Base-by-base conservation (phyloP, 2,888 invertebrate species). In the Hydraecia micacea region DNA sequence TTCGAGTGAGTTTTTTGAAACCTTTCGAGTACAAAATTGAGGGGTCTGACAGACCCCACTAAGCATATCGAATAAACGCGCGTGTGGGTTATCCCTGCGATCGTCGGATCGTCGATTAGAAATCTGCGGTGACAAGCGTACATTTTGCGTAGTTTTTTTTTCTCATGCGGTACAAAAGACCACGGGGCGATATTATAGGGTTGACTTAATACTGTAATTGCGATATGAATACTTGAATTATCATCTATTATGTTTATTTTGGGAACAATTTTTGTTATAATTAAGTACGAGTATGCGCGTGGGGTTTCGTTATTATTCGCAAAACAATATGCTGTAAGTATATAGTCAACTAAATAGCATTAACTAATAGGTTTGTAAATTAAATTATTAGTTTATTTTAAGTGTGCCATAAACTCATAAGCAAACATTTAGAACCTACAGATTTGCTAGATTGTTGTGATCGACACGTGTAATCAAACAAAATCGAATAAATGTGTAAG, bases 91-190 rank as follows among this genome's bases (percentile, higher is more conserved):
- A 72, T 79, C 87, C 81, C 78, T 69, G 71, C 75, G 63, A 77
- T 74, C 86, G 80, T 78, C 79, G 81, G 86, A 83, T 80, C 28
- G 73, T 73, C 79, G 85, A 84, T 87, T 84, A 77, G 85, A 91
- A 92, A 94, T 93, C 93, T 93, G 94, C 89, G 93, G 93, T 93
- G 96, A 95, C 95, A 95, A 91, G 92, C 95, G 91, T 94, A 89
- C 78, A 88, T 84, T 85, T 84, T 85, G 85, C 83, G 83, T 79
- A 72, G 90, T n/a, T 46, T 58, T 90, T 92, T 93, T 87, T 91
- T 93, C 93, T 91, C 93, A 92, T 92, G 84, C 80, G 46, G 66
- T 73, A 80, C 80, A 82, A 80, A 76, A 80, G 75, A 80, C 79
- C 85, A 77, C 74, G 65, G 73, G 65, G 76, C 58, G 77, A 86